Evolutionary conservation across 2,113 vertebrate species (phyloP), one percentile per base, ranked within the genome.

Genomic region (Microcebus griseorufus): DNA sequence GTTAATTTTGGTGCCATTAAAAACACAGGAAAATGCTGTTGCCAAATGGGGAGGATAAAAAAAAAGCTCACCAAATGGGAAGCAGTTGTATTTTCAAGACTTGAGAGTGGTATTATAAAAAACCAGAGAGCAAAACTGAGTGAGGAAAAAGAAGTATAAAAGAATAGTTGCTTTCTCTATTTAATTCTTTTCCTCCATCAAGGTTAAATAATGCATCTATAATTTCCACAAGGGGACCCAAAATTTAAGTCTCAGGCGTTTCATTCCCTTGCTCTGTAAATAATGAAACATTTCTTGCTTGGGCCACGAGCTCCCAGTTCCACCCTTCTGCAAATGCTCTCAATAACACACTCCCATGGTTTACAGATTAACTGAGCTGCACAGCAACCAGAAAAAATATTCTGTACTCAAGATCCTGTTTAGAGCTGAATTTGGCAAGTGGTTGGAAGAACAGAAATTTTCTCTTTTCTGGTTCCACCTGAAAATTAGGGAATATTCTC

Each of bases 1-100:
- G 88, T 94, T 97, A 95, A 97, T 97, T 97, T 97, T 60, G 88
- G 37, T 97, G 93, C 82, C 84, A 96, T 96, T 94, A 95, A 98
- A 98, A 96, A 90, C 90, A 98, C 64, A 92, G n/a, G 83, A 96
- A 97, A 97, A 94, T 45, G 53, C 72, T 79, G 80, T 75, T 98
- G 93, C 86, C 93, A 97, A 98, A 92, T 94, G 80, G 90, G 95
- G 96, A 95, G 53, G 67, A 8, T 23, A 69, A 69, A 58, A 45
- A 45, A 58, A 64, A 1, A 62, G 2, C 64, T 96, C 78, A 96
- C 95, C 86, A 97, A 87, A 90, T 94, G 97, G 97, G 91, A 98
- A 97, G 94, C 98, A 93, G 70, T 92, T 97, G 90, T 92, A 80
- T 96, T 98, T 97, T 96, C 64, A 85, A 94, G 90, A 96, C 96